Base-by-base conservation (phyloP, 2,113 vertebrate genomes). In the Natator depressus region DNA sequence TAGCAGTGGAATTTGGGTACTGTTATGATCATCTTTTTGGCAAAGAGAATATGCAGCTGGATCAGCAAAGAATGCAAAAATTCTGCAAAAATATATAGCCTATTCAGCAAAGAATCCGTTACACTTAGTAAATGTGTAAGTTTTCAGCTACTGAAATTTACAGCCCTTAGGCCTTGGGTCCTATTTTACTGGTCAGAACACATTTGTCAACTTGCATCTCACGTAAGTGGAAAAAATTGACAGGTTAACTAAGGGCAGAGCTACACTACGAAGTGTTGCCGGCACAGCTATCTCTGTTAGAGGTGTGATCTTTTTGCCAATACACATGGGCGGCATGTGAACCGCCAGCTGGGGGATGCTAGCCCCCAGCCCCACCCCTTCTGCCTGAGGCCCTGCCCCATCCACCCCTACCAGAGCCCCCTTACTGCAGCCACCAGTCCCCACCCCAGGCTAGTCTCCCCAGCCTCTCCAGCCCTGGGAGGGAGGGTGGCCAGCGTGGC, bases 101-200 rank as follows among this genome's bases (percentile, higher is more conserved):
- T 76, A 53, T 29, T 93, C 87, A 59, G 94, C 54, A 85, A 54
- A 85, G 9, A 87, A 42, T 27, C 78, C 31, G 53, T 83, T 91
- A 80, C 10, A n/a, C 79, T 17, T 78, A 38, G 54, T 6, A 46
- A 53, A 76, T 1, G 25, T 20, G 50, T 50, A 86, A 69, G 49
- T 86, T 95, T 81, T 72, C 87, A 82, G 55, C 55, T 49, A 10
- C 42, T 46, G 22, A 69, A 46, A 25, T 46, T 25, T 46, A 46
- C 20, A 46, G n/a, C 5, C 8, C 38, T 20, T 22, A 75, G 72
- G 20, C 24, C 11, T 5, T 75, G 27, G 3, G 16, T 87, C 85
- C 84, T 82, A n/a, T 55, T 89, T 94, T 93, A 87, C 42, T 80
- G n/a, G 49, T 69, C 75, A 76, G 59, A 97, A 87, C 80, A 92